Conservation (phyloP, 1,140 invertebrate species). For the Tetraneura akinire region DNA sequence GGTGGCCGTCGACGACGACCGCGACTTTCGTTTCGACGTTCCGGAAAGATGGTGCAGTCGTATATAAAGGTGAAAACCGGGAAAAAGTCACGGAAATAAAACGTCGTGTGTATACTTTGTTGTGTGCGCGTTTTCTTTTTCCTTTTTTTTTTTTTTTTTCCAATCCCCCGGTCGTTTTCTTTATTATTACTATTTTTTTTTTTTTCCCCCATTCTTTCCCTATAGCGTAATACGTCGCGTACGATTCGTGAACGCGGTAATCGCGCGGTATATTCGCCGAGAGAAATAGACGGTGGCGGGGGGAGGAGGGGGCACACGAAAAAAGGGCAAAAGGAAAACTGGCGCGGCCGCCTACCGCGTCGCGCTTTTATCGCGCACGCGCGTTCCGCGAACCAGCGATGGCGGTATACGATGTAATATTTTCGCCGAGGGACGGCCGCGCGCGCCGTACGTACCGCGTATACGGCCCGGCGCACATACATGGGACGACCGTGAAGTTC, state of each 20-base stretch:
- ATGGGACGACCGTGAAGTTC: too few relatives aligned
- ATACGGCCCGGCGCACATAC: not conserved
- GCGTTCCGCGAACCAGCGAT: not conserved
- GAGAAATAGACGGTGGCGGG: too few relatives aligned
- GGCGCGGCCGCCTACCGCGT: not conserved
- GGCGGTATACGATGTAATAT: too few relatives aligned
- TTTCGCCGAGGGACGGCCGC: conserved; percentile 8
- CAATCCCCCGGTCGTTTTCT: not conserved
- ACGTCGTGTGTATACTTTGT: not conserved
- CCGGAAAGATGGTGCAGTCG: not conserved
- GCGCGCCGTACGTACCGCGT: not conserved
- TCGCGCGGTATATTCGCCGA: not conserved
- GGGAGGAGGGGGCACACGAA: not conserved
- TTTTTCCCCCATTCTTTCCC: not conserved
- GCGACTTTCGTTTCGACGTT: not conserved
- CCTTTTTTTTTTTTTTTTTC: conserved; percentile 9
- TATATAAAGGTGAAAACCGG: not conserved
- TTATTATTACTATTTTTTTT: not conserved
- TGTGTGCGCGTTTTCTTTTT: not conserved
- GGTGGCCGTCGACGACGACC: not conserved
- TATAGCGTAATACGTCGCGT: too few relatives aligned
- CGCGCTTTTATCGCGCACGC: conserved; percentile 25
- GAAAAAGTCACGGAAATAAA: not conserved
- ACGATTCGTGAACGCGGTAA: not conserved
- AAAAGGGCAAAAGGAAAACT: not conserved